Conservation (phyloP, 2,888 invertebrate species). For the Caenorhabditis sulstoni region DNA sequence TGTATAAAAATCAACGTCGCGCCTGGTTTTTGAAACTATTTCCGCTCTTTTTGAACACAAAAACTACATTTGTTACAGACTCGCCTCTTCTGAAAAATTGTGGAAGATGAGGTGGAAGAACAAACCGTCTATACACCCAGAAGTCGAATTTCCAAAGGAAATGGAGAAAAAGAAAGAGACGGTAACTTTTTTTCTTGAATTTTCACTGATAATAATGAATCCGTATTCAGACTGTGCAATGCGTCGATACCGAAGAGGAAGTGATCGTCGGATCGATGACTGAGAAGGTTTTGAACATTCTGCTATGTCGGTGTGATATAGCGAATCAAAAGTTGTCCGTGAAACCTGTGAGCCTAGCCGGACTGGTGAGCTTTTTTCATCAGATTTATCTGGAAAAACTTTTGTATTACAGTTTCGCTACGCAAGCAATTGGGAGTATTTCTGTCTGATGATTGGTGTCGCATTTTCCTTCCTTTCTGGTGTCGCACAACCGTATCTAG, state of each 20-base stretch:
- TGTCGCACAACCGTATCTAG: conserved; percentile 67
- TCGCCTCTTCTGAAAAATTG: conserved; percentile 45
- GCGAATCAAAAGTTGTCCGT: conserved; percentile 63
- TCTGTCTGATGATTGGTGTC: conserved; percentile 62
- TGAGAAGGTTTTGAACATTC: conserved; percentile 67
- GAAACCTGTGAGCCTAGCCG: conserved; percentile 65
- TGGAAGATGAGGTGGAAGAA: conserved; percentile 47
- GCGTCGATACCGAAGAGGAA: conserved; percentile 67
- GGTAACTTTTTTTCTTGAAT: conserved; percentile 1
- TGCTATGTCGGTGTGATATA: conserved; percentile 69
- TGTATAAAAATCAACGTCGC: conserved; percentile 11
- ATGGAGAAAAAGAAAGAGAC: conserved; percentile 38
- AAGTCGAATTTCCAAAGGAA: conserved; percentile 12
- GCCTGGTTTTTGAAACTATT: neutral
- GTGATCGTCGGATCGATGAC: conserved; percentile 57
- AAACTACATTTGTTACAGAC: conserved; percentile 20
- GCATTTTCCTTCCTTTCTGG: conserved; percentile 66
- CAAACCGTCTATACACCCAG: conserved; percentile 28
- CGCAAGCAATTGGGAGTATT: conserved; percentile 61
- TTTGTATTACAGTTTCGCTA: conserved; percentile 75
- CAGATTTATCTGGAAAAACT: too few species aligned
- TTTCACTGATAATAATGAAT: neutral
- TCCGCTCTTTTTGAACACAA: neutral
- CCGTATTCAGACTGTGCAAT: conserved; percentile 31
- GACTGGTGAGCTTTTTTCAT: conserved; percentile 66